Evolutionary conservation across 2,888 invertebrate species (phyloP), one percentile per base, ranked within the genome.

Genomic region (Drosophila meridiana): DNA sequence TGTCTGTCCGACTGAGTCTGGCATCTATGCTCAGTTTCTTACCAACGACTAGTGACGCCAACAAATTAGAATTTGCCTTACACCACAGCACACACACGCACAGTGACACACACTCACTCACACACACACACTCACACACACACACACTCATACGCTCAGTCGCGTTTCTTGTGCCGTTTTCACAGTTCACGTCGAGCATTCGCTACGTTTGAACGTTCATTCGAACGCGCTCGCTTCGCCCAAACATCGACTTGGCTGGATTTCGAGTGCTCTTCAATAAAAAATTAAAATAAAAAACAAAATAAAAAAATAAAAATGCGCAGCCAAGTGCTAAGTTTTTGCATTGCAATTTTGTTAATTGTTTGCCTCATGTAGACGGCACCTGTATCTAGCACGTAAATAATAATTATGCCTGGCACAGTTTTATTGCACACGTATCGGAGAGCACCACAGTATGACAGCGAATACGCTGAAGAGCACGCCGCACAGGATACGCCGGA

Each of bases 321-420:
- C 79, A 82, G 64, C 40, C 92, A 92, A 88, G 88, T 90, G 52
- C 57, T 89, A 59, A 76, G 80, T 71, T 92, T 91, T 78, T 91
- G 92, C 72, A 69, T 92, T 68, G 82, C 82, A 47, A 89, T 92
- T 68, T 77, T 92, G 78, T 70, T 92, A 53, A 88, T 92, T 78
- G 82, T 90, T 72, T 85, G 82, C 61, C 76, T 90, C 45, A 70
- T 91, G 69, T 90, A 90, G 80, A 63, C 52, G 62, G 53, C 74
- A 59, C 69, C 43, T 67, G 38, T 13, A 32, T 67, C 42, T 13
- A 32, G n/a, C 14, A 59, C 14, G 56, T n/a, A 45, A 9, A n/a
- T 20, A 47, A n/a, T 5, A 67, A 59, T 14, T 36, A 78, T 82
- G 78, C 38, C 48, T 45, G 50, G 50, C 38, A 32, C 42, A 58